phyloP scores from a whole-genome alignment of 2,888 invertebrate species.

The Penaeus monodon region DNA sequence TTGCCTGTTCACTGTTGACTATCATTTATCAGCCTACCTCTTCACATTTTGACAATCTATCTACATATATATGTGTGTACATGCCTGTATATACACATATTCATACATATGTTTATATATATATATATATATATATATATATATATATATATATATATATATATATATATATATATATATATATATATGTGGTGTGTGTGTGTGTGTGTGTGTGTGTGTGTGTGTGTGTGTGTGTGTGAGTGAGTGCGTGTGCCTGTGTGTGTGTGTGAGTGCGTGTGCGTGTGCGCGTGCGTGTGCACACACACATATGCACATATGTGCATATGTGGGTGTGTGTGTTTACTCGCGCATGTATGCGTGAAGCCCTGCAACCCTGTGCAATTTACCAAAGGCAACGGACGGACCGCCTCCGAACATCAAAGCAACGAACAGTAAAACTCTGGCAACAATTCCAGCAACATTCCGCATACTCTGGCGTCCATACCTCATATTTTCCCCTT shows the following conservation, averaged over 20 bases:
- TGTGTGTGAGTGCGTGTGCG: neutral
- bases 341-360: neutral
- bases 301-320: neutral
- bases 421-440: no score
- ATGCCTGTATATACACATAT: neutral
- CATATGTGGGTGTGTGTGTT: neutral
- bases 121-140: neutral
- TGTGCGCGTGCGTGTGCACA: neutral
- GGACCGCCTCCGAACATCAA: no score
- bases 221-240: neutral
- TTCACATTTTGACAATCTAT: no score
- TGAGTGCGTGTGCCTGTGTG: neutral
- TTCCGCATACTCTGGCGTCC: no score
- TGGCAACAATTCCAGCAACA: no score
- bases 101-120: neutral
- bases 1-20: no score
- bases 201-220: neutral
- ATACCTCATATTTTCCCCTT: no score
- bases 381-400: no score
- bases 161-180: conserved; percentile 7
- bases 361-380: no score
- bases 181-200: neutral
- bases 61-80: neutral
- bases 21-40: no score
- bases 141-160: conserved; percentile 10